phyloP scores from a whole-genome alignment of 1,140 invertebrate species.

The Anastatus disparis region DNA sequence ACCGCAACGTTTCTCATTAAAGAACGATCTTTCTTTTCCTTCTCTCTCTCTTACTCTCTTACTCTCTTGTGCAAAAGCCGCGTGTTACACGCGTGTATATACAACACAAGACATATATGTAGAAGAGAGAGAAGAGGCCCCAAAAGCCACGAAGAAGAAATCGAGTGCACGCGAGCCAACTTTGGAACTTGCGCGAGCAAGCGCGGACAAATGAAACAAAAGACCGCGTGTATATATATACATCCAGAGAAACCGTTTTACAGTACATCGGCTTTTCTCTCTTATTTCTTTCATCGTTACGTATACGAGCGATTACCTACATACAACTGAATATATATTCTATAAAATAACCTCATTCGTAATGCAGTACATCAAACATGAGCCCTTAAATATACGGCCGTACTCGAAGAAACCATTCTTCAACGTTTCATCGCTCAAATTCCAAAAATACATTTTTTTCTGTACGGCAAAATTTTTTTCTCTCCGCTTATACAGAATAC shows the following conservation, averaged over 20 bases:
- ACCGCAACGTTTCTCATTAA: slow-evolving; percentile 49
- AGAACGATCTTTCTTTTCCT: slow-evolving; percentile 37
- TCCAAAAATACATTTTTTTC: no score
- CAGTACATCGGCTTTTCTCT: no score
- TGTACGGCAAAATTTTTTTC: no score
- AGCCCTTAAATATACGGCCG: no score
- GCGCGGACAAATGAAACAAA: slow-evolving; percentile 52
- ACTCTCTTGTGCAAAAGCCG: neutral
- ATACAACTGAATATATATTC: slow-evolving; percentile 35
- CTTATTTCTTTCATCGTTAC: no score
- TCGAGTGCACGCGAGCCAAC: slow-evolving; percentile 44
- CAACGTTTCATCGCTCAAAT: no score
- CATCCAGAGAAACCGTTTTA: neutral
- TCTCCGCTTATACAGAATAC: no score
- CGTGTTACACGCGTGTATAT: neutral
- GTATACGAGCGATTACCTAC: slow-evolving; percentile 14
- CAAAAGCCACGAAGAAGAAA: slow-evolving; percentile 41
- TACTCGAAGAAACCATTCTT: no score
- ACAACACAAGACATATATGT: no score
- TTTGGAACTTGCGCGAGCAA: slow-evolving; percentile 42
- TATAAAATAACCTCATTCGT: slow-evolving; percentile 48
- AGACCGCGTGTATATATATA: slow-evolving; percentile 26
- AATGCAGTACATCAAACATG: slow-evolving; percentile 46
- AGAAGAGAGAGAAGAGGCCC: no score
- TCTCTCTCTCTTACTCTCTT: neutral